Conservation (phyloP, 2,113 vertebrate genomes). For the Chionodraco myersi region DNA sequence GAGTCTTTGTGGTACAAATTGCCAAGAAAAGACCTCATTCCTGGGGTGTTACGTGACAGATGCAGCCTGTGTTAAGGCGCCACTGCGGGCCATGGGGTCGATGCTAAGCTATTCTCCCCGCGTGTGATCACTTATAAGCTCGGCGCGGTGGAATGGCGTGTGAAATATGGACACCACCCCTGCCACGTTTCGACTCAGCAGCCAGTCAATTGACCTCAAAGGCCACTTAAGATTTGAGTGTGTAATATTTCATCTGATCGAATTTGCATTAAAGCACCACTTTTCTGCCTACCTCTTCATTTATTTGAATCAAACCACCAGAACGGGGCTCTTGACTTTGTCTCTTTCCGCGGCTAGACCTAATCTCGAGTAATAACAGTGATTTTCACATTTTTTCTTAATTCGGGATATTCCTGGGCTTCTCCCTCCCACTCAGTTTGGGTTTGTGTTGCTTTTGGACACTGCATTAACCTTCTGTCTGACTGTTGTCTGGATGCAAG, state of each 20-base stretch:
- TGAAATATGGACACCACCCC: slow-evolving; percentile 73
- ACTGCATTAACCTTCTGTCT: neutral
- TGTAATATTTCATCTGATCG: slow-evolving; percentile 79
- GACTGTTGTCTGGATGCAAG: slow-evolving; percentile 9
- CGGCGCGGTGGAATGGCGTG: slow-evolving; percentile 58
- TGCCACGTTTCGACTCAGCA: slow-evolving; percentile 63
- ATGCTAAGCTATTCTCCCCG: slow-evolving; percentile 49
- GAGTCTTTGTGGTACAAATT: slow-evolving; percentile 30
- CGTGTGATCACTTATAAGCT: slow-evolving; percentile 58
- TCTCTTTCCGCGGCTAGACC: slow-evolving; percentile 17
- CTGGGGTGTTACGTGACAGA: slow-evolving; percentile 31
- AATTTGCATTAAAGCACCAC: slow-evolving; percentile 74
- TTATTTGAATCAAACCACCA: slow-evolving; percentile 69
- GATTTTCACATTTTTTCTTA: slow-evolving; percentile 33
- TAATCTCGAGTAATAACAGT: slow-evolving; percentile 38
- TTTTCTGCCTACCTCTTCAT: slow-evolving; percentile 69
- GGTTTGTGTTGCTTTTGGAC: neutral
- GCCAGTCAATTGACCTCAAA: slow-evolving; percentile 79
- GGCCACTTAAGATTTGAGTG: slow-evolving; percentile 76
- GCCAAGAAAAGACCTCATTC: slow-evolving; percentile 43
- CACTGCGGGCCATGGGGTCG: slow-evolving; percentile 41
- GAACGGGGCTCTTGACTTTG: slow-evolving; percentile 46
- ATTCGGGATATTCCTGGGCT: slow-evolving; percentile 9
- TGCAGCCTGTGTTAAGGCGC: slow-evolving; percentile 36
- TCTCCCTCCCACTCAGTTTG: slow-evolving; percentile 9